These are phyloP conservation scores for Standfussiana lucernea DNA, from an alignment of 2,888 invertebrate species.

Conservation along the genomic window DNA sequence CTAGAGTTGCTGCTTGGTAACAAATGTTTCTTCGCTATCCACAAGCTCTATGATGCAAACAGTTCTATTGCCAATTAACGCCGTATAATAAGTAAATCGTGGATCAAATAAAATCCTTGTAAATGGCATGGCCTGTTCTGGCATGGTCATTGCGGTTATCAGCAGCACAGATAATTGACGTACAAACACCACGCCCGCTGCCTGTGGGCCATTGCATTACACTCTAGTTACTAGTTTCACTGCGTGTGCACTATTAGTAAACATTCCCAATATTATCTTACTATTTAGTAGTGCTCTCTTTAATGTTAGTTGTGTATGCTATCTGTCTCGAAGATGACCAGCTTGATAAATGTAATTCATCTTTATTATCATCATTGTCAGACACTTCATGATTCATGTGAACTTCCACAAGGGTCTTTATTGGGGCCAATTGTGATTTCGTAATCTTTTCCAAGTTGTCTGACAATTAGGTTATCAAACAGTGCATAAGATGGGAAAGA, in stretches of 20 bases:
- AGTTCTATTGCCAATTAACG: conserved; percentile 14
- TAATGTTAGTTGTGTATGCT: not conserved
- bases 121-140: conserved; percentile 51
- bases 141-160: conserved; percentile 60
- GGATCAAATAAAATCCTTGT: conserved; percentile 51
- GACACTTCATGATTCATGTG: not conserved
- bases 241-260: conserved; percentile 40
- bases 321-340: not conserved
- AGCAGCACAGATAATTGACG: conserved; percentile 55
- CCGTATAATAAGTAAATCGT: conserved; percentile 27
- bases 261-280: conserved; percentile 21
- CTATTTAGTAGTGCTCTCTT: conserved; percentile 13
- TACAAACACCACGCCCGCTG: conserved; percentile 53
- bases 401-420: conserved; percentile 1
- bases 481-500: not conserved
- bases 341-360: not conserved
- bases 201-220: conserved; percentile 46
- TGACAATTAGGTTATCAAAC: not conserved
- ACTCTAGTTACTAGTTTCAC: conserved; percentile 17
- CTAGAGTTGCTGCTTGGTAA: conserved; percentile 12
- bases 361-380: not conserved
- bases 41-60: not conserved
- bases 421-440: conserved; percentile 1
- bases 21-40: conserved; percentile 5
- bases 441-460: not conserved